Evolutionary conservation across 2,888 invertebrate species (phyloP), one percentile per base, ranked within the genome.

Genomic region (Agrochola lota): DNA sequence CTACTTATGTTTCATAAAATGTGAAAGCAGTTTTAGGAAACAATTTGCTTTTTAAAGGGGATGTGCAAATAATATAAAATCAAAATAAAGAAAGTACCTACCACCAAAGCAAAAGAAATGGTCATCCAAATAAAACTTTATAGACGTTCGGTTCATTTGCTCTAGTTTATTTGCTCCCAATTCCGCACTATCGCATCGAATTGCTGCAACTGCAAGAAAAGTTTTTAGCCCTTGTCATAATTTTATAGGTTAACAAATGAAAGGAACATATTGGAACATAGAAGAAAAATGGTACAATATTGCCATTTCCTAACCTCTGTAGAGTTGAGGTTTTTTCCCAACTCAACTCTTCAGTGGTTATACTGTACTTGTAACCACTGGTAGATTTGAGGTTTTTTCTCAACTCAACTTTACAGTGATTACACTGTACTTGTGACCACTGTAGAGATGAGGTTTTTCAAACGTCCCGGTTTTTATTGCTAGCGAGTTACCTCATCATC

Each of bases 161-260:
- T 35, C 52, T 55, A 55, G 30, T 71, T 80, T 62, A 46, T 62
- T 62, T 70, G 35, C 35, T 17, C 62, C 15, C 35, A 20, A 62
- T 77, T 17, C 23, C 12, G 12, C 52, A 52, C 35, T 26, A 77
- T 80, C 17, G 35, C 43, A 71, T 70, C 15, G 1, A 43, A 57
- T 52, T 30, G 20, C n/a, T 35, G 26, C 26, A 35, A 23, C 11
- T 64, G 66, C 46, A 35, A 11, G 64, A 17, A 30, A 35, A 1
- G 17, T n/a, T n/a, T 68, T 49, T 1, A 52, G 23, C 52, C 15
- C 6, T 68, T 68, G 17, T 35, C 23, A 52, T 30, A 5, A 30
- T 52, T 49, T 2, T 23, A 49, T 49, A 49, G 7, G 7, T 8
- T 49, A 23, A 20, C n/a, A 20, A 52, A 52, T 62, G 6, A 62